Percentiles rank a stretch among this genome's conserved stretches.
phyloP scores from a whole-genome alignment of 2,888 invertebrate species.

The Blera fallax region DNA sequence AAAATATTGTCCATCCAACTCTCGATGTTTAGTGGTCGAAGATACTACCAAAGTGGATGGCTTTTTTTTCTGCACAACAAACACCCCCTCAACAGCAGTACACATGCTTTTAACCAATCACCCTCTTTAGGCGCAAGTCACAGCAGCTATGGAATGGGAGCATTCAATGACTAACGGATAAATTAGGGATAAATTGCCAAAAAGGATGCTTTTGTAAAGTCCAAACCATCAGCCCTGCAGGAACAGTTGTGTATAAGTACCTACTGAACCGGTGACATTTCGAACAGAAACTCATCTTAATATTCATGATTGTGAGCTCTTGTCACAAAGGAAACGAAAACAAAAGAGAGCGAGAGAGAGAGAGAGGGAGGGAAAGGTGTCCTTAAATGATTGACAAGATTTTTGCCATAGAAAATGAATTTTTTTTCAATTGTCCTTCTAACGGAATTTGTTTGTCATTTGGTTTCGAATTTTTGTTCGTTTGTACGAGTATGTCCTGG shows the following conservation, averaged over 20 bases:
- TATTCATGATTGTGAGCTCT: conserved; percentile 30
- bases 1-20: background rate
- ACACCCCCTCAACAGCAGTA: background rate
- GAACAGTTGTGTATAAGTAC: conserved; percentile 9
- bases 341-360: background rate
- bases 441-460: conserved; percentile 10
- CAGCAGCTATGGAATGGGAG: background rate
- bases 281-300: conserved; percentile 26
- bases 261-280: conserved; percentile 41
- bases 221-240: conserved; percentile 10
- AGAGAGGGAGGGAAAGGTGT: background rate
- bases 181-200: conserved; percentile 29
- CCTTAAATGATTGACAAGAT: conserved; percentile 41
- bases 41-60: background rate
- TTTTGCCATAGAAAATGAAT: background rate
- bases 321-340: background rate
- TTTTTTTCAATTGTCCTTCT: background rate
- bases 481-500: background rate
- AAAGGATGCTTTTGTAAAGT: conserved; percentile 1
- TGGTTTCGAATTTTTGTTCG: background rate
- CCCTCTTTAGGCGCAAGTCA: background rate
- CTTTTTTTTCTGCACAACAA: background rate
- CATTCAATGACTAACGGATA: conserved; percentile 29
- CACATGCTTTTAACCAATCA: background rate
- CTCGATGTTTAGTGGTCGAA: background rate